phyloP scores from a whole-genome alignment of 2,797 vertebrate genomes.

The Hapalemur alaotrensis region DNA sequence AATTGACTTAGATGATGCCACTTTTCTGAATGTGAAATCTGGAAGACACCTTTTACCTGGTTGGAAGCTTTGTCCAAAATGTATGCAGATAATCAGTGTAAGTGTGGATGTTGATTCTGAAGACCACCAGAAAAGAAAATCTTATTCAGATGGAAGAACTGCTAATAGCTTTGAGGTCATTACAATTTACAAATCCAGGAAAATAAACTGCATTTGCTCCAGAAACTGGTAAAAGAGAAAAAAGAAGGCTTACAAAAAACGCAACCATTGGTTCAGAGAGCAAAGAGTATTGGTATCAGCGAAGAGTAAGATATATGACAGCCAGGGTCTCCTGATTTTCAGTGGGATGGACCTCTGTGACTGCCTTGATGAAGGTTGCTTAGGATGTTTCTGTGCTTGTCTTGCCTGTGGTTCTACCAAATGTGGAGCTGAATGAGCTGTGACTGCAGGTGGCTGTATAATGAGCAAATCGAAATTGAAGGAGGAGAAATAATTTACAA shows the following conservation, averaged over 20 bases:
- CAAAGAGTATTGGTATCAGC: conserved; percentile 85
- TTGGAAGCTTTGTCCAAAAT: conserved; percentile 88
- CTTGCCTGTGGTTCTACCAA: conserved; percentile 93
- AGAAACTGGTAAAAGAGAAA: conserved; percentile 90
- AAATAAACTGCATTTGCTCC: conserved; percentile 88
- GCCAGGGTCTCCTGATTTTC: conserved; percentile 91
- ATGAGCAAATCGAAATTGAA: conserved; percentile 97
- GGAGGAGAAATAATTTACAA: conserved; percentile 96
- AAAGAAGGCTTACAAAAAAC: conserved; percentile 88
- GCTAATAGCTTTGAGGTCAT: conserved; percentile 88
- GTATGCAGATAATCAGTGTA: conserved; percentile 86
- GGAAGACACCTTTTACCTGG: conserved; percentile 87
- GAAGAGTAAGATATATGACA: conserved; percentile 95
- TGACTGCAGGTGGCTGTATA: conserved; percentile 96
- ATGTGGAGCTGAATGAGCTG: conserved; percentile 95
- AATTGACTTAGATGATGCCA: conserved; percentile 85
- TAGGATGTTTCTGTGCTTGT: conserved; percentile 97
- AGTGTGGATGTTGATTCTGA: conserved; percentile 84
- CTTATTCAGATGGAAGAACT: conserved; percentile 87
- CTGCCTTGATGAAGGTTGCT: conserved; percentile 95
- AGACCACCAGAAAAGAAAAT: conserved; percentile 83
- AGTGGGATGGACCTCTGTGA: conserved; percentile 95
- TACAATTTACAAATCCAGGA: conserved; percentile 89
- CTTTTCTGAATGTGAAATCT: conserved; percentile 87
- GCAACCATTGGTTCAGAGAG: conserved; percentile 87